A percentile compares a stretch with the other conserved stretches of the same genome.
These are phyloP conservation scores for Pherbina coryleti DNA, from an alignment of 2,888 invertebrate genomes.

Conservation along the genomic window DNA sequence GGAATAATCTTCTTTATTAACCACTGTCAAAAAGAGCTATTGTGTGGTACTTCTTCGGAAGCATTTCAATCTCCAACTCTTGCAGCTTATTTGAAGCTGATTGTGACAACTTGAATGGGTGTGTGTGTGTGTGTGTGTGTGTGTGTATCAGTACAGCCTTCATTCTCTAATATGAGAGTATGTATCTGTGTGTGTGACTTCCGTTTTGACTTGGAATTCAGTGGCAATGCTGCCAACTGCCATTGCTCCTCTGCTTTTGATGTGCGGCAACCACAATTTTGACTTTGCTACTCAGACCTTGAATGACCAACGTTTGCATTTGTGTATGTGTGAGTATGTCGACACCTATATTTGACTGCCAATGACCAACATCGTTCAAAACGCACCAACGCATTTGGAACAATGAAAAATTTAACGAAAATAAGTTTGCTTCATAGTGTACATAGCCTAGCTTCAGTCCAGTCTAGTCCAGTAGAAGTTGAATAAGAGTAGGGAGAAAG, in stretches of 20 bases:
- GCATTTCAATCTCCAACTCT: not conserved
- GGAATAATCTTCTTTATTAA: too few species aligned
- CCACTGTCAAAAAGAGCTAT: too few species aligned
- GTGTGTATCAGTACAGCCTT: not conserved
- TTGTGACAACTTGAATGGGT: slow-evolving; percentile 9
- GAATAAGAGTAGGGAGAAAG: not conserved
- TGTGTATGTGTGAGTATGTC: not conserved
- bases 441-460: not conserved
- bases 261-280: not conserved
- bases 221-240: not conserved
- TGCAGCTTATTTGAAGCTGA: slow-evolving; percentile 18
- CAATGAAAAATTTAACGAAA: not conserved
- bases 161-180: not conserved
- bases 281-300: not conserved
- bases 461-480: not conserved
- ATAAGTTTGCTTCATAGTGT: not conserved
- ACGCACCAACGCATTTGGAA: not conserved
- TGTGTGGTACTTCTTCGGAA: not conserved
- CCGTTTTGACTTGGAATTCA: slow-evolving; percentile 32
- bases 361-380: not conserved
- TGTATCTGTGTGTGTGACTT: slow-evolving; percentile 20
- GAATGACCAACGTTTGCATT: not conserved
- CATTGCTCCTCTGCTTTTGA: not conserved
- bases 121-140: not conserved
- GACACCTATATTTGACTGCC: slow-evolving; percentile 7